Conservation (phyloP, 1,140 invertebrate genomes). For the Antheraea pernyi region DNA sequence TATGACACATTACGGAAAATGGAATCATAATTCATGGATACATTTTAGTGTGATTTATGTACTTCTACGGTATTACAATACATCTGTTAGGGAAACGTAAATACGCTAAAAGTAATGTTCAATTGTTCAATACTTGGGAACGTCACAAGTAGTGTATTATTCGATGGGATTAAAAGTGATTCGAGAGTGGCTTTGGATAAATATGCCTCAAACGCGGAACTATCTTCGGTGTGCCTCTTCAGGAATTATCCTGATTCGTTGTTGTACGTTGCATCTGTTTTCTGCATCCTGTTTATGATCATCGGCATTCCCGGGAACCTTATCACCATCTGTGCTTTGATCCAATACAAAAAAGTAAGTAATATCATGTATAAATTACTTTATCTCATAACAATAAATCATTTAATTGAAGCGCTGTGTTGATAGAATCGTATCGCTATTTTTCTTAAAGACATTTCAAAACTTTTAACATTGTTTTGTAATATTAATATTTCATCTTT, state of each 20-base stretch:
- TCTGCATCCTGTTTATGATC: background rate
- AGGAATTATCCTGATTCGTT: background rate
- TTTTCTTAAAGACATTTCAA: no score
- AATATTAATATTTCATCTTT: constrained; percentile 28
- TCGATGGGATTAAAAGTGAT: background rate
- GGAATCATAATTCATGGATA: no score
- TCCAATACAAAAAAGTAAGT: background rate
- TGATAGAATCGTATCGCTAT: no score
- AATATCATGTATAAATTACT: background rate
- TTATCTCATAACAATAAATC: no score
- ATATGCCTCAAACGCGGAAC: background rate
- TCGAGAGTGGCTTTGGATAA: background rate
- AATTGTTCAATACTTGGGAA: no score
- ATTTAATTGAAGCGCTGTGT: no score
- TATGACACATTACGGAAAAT: no score
- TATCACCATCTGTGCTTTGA: background rate
- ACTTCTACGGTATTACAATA: no score
- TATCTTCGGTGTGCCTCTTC: background rate
- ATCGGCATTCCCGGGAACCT: background rate
- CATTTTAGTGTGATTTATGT: no score
- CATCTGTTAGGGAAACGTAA: no score
- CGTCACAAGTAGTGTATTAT: no score
- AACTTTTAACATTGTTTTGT: background rate
- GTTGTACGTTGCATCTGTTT: background rate
- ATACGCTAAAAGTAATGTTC: no score